Evolutionary conservation across 2,113 vertebrate species (phyloP).

Genomic region (Upupa epops): DNA sequence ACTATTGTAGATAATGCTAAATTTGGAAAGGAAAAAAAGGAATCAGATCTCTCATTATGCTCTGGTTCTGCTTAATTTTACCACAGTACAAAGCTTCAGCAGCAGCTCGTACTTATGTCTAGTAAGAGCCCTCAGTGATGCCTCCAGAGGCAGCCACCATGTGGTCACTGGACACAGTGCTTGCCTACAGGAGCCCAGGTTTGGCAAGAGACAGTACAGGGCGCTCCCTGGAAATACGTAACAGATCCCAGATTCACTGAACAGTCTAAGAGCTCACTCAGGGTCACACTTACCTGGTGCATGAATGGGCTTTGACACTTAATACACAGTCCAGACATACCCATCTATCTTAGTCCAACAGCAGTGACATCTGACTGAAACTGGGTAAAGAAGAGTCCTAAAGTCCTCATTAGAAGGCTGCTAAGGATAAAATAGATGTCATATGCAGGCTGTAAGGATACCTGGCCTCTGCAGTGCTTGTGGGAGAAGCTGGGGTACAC

Average conservation of each 20-base stretch:
- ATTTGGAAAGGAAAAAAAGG: background rate
- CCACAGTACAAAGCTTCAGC: background rate
- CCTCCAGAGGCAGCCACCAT: rapidly evolving
- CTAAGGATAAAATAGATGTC: background rate
- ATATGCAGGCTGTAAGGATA: background rate
- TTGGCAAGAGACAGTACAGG: background rate
- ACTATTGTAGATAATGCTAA: background rate
- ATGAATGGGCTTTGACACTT: background rate
- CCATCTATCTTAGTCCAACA: background rate
- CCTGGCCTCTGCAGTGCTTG: background rate
- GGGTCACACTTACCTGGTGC: background rate
- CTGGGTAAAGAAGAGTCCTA: background rate
- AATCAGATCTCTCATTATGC: background rate
- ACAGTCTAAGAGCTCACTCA: rapidly evolving
- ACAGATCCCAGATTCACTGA: background rate
- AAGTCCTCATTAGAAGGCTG: background rate
- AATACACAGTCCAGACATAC: background rate
- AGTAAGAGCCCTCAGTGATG: background rate
- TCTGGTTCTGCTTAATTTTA: background rate
- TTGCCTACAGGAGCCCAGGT: background rate
- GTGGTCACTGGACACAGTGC: background rate
- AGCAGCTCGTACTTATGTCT: rapidly evolving
- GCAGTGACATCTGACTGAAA: background rate
- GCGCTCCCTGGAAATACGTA: background rate
- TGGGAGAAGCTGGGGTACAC: background rate